Base-by-base conservation (phyloP, 2,797 vertebrate species). In the Periparus ater region DNA sequence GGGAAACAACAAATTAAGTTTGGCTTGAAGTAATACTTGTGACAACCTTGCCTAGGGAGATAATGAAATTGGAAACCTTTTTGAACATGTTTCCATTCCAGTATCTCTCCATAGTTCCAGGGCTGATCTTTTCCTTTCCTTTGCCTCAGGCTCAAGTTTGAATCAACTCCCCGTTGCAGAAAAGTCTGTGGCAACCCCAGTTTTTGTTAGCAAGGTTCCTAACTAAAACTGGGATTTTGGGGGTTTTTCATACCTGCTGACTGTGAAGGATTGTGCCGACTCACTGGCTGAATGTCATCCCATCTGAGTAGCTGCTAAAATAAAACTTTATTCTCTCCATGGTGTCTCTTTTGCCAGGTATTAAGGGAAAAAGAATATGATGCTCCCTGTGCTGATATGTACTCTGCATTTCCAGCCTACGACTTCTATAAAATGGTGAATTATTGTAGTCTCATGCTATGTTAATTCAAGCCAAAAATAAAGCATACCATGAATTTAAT, bases 101-200 rank as follows among this genome's bases (percentile, higher is more conserved):
- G 0, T 42, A 26, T 78, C 13, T 76, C 27, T 47, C 3, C 58
- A 21, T 53, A 6, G 13, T 78, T 84, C 13, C 11, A 47, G 10
- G 23, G 9, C 3, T 58, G 11, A 2, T 81, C 6, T 27, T 92
- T 70, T 74, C 63, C 50, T 65, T 76, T 73, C 38, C 5, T 80
- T 60, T 55, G 25, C 7, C 9, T 60, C 21, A 57, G 32, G 16
- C 23, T 82, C 48, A 70, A 7, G 15, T 83, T 58, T 36, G 44
- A 83, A 16, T 40, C n/a, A 51, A 5, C 3, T 62, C 14, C 13
- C 29, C 27, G 19, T 14, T 76, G 27, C 18, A 66, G 48, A 22
- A n/a, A n/a, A 86, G 9, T 38, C 38, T 0, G 0, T 12, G 32
- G 18, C 11, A n/a, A 40, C 21, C 55, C n/a, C 57, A 25, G 38